Evolutionary conservation across 2,113 vertebrate species (phyloP).

Genomic region (Lophura nycthemera): DNA sequence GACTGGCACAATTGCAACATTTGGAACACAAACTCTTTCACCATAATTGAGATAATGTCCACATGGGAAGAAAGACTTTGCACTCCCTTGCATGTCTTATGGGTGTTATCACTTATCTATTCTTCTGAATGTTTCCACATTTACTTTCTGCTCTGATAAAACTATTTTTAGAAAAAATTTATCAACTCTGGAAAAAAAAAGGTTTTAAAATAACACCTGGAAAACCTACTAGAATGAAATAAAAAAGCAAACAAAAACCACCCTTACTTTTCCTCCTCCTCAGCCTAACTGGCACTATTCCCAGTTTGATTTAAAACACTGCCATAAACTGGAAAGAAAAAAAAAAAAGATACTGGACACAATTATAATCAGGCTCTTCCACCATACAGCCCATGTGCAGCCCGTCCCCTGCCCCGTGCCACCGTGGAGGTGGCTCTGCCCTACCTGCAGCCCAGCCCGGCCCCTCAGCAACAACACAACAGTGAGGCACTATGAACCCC

Average conservation of each 20-base stretch:
- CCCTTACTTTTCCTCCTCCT: neutral
- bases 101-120: slow-evolving; percentile 16
- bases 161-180: slow-evolving; percentile 22
- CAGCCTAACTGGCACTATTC: neutral
- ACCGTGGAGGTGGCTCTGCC: too few relatives aligned
- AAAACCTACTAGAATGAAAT: neutral
- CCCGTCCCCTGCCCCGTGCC: too few relatives aligned
- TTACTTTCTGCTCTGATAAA: slow-evolving; percentile 22
- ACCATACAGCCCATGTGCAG: too few relatives aligned
- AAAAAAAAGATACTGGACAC: neutral
- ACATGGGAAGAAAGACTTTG: neutral
- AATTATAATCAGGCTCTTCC: neutral
- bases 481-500: too few relatives aligned
- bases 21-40: slow-evolving; percentile 22
- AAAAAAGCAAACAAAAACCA: neutral
- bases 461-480: too few relatives aligned
- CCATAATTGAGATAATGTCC: neutral
- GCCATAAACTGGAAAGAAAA: neutral
- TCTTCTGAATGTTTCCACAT: neutral
- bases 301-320: neutral
- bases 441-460: too few relatives aligned
- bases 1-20: neutral
- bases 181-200: neutral
- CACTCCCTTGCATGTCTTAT: neutral
- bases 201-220: neutral